Conservation (phyloP, 2,797 vertebrate species). For the Scolopax bukidnonensis region DNA sequence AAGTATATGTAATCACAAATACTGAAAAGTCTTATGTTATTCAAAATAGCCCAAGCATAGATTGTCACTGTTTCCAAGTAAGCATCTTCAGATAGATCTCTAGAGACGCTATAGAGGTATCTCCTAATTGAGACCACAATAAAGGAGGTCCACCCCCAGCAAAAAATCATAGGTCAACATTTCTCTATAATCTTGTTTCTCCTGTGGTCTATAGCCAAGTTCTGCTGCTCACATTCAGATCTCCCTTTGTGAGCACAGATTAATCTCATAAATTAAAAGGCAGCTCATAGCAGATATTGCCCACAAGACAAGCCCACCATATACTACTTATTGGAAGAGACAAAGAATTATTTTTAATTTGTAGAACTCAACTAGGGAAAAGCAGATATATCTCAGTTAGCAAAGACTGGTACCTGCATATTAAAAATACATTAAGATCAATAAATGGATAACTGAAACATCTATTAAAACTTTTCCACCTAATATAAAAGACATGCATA, state of each 20-base stretch:
- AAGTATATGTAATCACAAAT: not conserved
- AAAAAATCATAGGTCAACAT: not conserved
- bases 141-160: not conserved
- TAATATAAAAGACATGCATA: constrained; percentile 51
- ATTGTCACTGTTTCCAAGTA: not conserved
- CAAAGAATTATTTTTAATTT: constrained; percentile 59
- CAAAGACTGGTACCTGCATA: not conserved
- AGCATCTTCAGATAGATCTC: not conserved
- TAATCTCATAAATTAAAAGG: constrained; percentile 32
- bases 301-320: constrained; percentile 2
- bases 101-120: not conserved
- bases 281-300: not conserved
- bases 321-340: constrained; percentile 4
- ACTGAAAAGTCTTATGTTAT: not conserved
- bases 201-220: not conserved
- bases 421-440: constrained; percentile 69
- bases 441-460: constrained; percentile 66
- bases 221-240: not conserved
- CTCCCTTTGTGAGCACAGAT: constrained; percentile 15
- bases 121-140: not conserved
- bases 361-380: constrained; percentile 14
- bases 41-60: not conserved
- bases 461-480: constrained; percentile 47
- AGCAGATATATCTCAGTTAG: constrained; percentile 49
- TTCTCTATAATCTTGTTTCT: not conserved